Evolutionary conservation across 2,113 vertebrate genomes (phyloP).

Genomic region (Daboia siamensis): DNA sequence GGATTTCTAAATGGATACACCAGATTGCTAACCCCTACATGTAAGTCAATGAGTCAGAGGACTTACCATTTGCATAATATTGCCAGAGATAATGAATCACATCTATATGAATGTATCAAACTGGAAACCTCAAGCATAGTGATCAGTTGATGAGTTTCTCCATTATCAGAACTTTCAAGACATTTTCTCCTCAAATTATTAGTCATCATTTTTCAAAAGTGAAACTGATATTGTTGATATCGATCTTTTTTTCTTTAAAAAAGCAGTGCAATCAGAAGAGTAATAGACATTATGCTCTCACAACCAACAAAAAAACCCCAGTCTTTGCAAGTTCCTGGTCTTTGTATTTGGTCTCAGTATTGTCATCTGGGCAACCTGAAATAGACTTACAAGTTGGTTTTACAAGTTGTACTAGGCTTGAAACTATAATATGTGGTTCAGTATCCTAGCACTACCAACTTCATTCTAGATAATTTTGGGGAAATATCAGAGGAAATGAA

Average conservation of each 20-base stretch:
- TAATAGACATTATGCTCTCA: neutral
- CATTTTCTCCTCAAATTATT: neutral
- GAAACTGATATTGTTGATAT: neutral
- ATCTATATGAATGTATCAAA: neutral
- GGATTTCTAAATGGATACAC: neutral
- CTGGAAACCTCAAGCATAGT: neutral
- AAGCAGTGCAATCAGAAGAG: neutral
- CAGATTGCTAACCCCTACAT: neutral
- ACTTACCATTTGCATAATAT: neutral
- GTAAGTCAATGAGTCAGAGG: neutral
- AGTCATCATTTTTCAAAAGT: neutral
- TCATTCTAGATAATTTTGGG: neutral
- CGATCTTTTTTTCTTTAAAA: neutral
- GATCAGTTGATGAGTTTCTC: neutral
- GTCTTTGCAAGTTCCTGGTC: neutral
- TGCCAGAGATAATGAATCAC: neutral
- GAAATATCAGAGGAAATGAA: constrained; percentile 17
- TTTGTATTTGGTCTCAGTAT: neutral
- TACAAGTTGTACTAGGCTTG: neutral
- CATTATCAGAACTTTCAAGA: neutral
- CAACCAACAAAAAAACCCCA: neutral
- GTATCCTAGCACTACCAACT: neutral
- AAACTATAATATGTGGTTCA: neutral
- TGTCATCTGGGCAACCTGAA: neutral
- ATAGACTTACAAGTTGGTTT: constrained; percentile 6